phyloP scores from a whole-genome alignment of 2,888 invertebrate genomes.

The Cheilosia soror region DNA sequence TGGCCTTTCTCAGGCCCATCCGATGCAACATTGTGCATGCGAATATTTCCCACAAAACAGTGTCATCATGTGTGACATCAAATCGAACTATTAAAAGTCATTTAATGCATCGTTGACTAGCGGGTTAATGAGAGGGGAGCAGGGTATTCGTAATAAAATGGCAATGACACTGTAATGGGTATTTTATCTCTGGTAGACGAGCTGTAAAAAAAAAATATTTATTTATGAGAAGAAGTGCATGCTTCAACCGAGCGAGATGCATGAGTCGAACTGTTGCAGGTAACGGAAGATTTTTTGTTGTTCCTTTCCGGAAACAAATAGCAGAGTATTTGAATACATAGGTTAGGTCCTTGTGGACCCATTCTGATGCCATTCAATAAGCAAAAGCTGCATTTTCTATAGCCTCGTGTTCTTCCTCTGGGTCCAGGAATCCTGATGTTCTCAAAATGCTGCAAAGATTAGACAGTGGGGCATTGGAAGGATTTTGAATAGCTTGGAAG shows the following conservation, averaged over 20 bases:
- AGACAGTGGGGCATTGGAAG: too few species aligned
- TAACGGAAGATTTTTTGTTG: neutral
- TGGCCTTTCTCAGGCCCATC: constrained; percentile 48
- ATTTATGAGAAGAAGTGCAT: neutral
- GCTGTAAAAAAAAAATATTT: constrained; percentile 1
- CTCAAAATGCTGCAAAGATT: too few species aligned
- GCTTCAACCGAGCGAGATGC: neutral
- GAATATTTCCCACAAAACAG: constrained; percentile 24
- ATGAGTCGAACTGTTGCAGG: neutral
- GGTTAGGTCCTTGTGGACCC: too few species aligned
- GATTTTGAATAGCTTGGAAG: too few species aligned
- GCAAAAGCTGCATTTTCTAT: too few species aligned
- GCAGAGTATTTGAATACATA: too few species aligned
- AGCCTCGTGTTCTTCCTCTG: too few species aligned
- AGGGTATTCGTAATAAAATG: constrained; percentile 27
- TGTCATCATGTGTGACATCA: constrained; percentile 46
- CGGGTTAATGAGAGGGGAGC: constrained; percentile 25
- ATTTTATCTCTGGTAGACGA: constrained; percentile 40
- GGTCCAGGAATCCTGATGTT: too few species aligned
- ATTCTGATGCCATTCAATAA: too few species aligned
- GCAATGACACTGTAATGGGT: constrained; percentile 48
- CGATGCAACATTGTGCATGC: constrained; percentile 28
- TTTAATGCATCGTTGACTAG: constrained; percentile 60
- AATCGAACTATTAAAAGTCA: constrained; percentile 61
- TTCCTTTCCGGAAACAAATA: neutral